A percentile compares a stretch with the other conserved stretches of the same genome.
Conservation (phyloP, 2,797 vertebrate genomes). For the Clarias laeviceps region DNA sequence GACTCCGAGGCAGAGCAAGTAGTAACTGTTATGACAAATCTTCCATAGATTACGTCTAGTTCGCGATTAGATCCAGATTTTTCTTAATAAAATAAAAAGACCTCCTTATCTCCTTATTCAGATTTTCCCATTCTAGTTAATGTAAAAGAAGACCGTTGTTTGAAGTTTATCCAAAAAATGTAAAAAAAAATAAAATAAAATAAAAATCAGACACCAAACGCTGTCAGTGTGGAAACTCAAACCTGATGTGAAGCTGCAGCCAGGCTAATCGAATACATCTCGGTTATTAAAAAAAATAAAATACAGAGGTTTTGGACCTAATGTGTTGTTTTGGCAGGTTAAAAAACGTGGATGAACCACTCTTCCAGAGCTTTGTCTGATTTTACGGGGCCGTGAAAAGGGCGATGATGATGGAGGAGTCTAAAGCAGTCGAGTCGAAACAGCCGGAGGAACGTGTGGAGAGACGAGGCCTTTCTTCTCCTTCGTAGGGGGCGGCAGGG, state of each 20-base stretch:
- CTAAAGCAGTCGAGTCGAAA: conserved; percentile 70
- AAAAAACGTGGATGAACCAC: neutral
- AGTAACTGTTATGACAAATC: neutral
- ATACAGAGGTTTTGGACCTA: conserved; percentile 41
- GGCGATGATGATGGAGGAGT: conserved; percentile 68
- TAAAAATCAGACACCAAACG: conserved; percentile 5
- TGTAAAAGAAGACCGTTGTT: neutral
- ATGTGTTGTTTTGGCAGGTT: conserved; percentile 18
- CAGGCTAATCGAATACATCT: conserved; percentile 52
- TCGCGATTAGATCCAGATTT: conserved; percentile 18
- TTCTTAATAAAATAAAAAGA: neutral
- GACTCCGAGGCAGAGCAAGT: neutral
- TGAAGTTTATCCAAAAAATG: neutral
- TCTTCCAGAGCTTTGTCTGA: conserved; percentile 15
- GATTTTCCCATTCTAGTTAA: neutral
- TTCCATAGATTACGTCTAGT: neutral
- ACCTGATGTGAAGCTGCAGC: neutral
- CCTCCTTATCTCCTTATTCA: neutral
- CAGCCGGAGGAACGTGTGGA: conserved; percentile 69
- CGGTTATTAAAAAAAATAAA: conserved; percentile 30
- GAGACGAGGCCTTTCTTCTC: conserved; percentile 62
- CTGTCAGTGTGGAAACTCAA: conserved; percentile 43
- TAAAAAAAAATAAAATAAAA: neutral
- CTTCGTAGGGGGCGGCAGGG: conserved; percentile 60
- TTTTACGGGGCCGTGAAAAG: conserved; percentile 63